Base-by-base conservation (phyloP, 2,113 vertebrate species). In the Serilophus lunatus region DNA sequence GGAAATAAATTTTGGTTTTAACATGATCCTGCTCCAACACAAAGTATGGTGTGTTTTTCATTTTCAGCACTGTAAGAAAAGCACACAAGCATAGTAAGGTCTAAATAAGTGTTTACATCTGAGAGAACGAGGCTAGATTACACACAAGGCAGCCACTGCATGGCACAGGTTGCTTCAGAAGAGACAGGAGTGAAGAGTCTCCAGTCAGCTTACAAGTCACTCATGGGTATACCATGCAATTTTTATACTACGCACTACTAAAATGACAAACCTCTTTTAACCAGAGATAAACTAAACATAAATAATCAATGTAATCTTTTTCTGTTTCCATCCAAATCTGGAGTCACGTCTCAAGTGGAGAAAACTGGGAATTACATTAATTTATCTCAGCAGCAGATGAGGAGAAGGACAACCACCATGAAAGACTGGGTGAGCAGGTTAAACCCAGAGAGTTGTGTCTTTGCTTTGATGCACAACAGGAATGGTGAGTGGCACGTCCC, bases 21-120 rank as follows among this genome's bases (percentile, higher is more conserved):
- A 83, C 90, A 53, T 33, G 84, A 92, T 95, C 84, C 54, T 61
- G 51, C 82, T 77, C 90, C 56, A 51, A 92, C 75, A 78, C 44
- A 85, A 63, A 83, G 81, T 68, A 91, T 2, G 40, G 71, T 59
- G 64, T 83, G 77, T 35, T 96, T 96, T 81, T 63, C 26, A 83
- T 94, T 91, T 90, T 56, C 5, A 4, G 33, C n/a, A 36, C 38
- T 64, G 1, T 33, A 79, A 94, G 40, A 7, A 66, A 82, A 71
- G 29, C 28, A 33, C 26, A 24, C 20, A 83, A 86, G 76, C 54
- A 78, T 3, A 29, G 3, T 63, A 86, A 75, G 14, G 47, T 74
- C 64, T 81, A 83, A 86, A 10, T 40, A 93, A 77, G 68, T 20
- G 38, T 82, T 86, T 81, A 59, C 51, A 57, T 38, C 24, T 44